Base-by-base conservation (phyloP, 2,797 vertebrate genomes). In the Eremophila alpestris region DNA sequence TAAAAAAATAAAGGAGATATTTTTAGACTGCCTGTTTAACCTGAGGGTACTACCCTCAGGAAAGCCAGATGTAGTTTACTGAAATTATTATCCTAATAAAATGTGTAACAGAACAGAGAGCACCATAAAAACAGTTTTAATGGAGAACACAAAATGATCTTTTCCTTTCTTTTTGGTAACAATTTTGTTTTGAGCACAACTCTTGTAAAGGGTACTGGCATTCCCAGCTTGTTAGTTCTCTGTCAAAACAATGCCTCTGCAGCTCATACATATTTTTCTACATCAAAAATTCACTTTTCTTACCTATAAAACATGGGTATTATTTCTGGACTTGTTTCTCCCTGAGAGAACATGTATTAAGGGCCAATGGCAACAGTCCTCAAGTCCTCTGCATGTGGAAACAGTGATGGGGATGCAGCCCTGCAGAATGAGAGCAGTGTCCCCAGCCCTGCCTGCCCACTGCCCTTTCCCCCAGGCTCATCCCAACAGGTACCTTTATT, bases 21-120 rank as follows among this genome's bases (percentile, higher is more conserved):
- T 93, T 93, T 94, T 87, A 95, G 92, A 81, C 75, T 82, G 71
- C 5, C 90, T 96, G 93, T 77, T 96, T 97, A 96, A 97, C 91
- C 93, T 87, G 88, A 89, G 88, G 90, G 92, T 76, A 92, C 83
- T 78, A 64, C 75, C 96, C 95, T 96, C 81, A 91, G 94, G 89
- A 93, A 96, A 97, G 88, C 67, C 70, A 92, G 92, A 93, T 94
- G 91, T 51, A 97, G 94, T 97, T 96, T 95, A 89, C 77, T 89
- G 78, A 77, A 96, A 91, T 97, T 95, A 97, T 89, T 88, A 86
- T 90, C 87, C 70, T 96, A 97, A 97, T 95, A 95, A 93, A 96
- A 87, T 76, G 68, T 94, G 82, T 95, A 96, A 91, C 75, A 93
- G 94, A 96, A 94, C 79, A 87, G 41, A 88, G 62, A 83, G 64